phyloP scores from a whole-genome alignment of 37 sponge, comb jelly and placozoan genomes.

The Hormiphora californensis region DNA sequence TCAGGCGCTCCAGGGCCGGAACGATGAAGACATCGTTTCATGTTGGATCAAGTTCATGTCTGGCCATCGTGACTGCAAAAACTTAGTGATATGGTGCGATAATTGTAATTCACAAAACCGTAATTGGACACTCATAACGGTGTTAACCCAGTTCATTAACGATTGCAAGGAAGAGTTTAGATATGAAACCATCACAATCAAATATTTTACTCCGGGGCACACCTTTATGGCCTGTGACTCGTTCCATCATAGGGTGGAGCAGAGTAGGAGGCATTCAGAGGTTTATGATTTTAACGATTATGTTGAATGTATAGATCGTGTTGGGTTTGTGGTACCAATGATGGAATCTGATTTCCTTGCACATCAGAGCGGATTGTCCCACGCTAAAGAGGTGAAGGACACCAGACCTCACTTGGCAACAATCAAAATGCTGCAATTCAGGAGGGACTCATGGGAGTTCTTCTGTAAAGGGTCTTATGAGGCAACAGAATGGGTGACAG shows the following conservation, averaged over 20 bases:
- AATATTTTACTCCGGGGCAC: background rate
- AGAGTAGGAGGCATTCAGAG: background rate
- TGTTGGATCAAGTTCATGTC: background rate
- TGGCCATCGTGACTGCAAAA: background rate
- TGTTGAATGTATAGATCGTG: background rate
- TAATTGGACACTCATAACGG: background rate
- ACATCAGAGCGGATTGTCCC: no score
- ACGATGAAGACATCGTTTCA: background rate
- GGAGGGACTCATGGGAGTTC: no score
- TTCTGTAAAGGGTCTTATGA: no score
- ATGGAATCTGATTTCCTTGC: background rate
- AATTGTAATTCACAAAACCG: background rate
- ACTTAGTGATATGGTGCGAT: background rate
- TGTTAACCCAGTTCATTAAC: background rate
- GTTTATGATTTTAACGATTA: background rate
- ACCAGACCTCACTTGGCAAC: no score
- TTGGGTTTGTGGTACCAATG: background rate
- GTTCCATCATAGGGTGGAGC: slow-evolving; percentile 5
- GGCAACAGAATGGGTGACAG: no score
- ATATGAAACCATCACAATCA: slow-evolving; percentile 7
- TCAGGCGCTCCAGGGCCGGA: background rate
- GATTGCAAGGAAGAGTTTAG: no score
- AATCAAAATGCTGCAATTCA: no score
- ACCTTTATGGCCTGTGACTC: slow-evolving; percentile 9
- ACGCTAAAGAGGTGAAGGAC: no score